phyloP scores from a whole-genome alignment of 2,888 invertebrate genomes.

The Neocrepidodera transversa region DNA sequence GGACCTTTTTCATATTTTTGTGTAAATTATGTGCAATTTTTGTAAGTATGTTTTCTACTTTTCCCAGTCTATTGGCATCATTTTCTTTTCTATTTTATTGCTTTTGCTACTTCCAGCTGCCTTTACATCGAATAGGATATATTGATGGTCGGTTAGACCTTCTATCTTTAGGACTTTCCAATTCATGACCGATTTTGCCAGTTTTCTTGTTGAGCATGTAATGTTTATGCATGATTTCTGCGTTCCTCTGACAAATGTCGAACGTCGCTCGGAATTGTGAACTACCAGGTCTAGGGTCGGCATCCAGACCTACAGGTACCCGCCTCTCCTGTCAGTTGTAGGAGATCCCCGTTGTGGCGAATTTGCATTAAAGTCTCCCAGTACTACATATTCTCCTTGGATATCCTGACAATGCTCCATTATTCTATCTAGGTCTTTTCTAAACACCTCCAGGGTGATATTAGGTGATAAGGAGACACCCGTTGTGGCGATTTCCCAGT shows the following conservation, averaged over 20 bases:
- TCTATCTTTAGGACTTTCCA: slow-evolving; percentile 2
- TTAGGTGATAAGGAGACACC: slow-evolving; percentile 1
- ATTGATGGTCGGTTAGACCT: not conserved
- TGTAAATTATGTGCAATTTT: too few relatives aligned
- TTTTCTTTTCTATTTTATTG: too few relatives aligned
- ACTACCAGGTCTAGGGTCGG: not conserved
- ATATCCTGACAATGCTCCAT: not conserved
- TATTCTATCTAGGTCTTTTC: not conserved
- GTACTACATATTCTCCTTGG: not conserved
- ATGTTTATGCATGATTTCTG: not conserved
- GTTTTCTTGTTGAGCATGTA: not conserved
- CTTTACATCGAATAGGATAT: slow-evolving; percentile 3
- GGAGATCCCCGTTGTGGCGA: slow-evolving; percentile 4
- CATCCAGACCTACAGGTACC: slow-evolving; percentile 5
- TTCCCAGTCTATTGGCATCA: too few relatives aligned
- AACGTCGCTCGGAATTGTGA: not conserved
- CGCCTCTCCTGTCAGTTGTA: not conserved
- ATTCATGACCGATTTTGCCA: not conserved
- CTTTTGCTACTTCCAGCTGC: too few relatives aligned
- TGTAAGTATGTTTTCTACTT: too few relatives aligned
- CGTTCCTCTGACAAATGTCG: not conserved
- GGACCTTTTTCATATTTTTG: too few relatives aligned
- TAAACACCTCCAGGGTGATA: too few relatives aligned
- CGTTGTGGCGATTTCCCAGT: slow-evolving; percentile 1
- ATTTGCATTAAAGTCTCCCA: slow-evolving; percentile 7